Percentiles rank a stretch among this genome's conserved stretches.
phyloP scores from a whole-genome alignment of 2,113 vertebrate genomes.

The Turdus rufiventris region DNA sequence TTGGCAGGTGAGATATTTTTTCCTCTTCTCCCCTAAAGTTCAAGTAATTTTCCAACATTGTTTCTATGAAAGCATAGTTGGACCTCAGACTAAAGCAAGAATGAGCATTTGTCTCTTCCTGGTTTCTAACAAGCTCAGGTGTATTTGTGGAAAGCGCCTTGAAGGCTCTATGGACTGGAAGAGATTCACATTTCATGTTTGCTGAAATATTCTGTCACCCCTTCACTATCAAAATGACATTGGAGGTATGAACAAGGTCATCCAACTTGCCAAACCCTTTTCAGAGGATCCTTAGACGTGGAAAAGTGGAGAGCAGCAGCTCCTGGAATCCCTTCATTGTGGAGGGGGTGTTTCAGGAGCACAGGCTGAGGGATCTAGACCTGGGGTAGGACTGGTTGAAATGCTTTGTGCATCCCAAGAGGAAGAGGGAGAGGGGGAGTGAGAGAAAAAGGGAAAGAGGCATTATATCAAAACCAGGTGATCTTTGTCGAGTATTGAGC shows the following conservation, averaged over 20 bases:
- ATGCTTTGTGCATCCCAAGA: slow-evolving; percentile 27
- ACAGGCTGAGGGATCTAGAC: background rate
- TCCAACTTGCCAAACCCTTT: background rate
- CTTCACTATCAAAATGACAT: background rate
- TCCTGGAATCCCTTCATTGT: background rate
- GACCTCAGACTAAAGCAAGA: background rate
- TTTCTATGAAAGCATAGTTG: background rate
- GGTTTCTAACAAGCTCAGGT: background rate
- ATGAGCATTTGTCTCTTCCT: background rate
- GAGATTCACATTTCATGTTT: slow-evolving; percentile 26
- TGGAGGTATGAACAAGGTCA: background rate
- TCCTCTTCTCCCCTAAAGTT: background rate
- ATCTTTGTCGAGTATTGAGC: slow-evolving; percentile 25
- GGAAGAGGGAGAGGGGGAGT: background rate
- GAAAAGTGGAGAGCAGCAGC: background rate
- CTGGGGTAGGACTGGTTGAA: background rate
- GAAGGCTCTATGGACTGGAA: background rate
- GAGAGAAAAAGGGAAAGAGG: background rate
- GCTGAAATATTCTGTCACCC: slow-evolving; percentile 38
- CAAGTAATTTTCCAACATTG: background rate
- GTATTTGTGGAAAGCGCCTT: background rate
- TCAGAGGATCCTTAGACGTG: background rate
- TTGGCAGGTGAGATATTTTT: background rate
- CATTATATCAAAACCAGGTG: slow-evolving; percentile 40
- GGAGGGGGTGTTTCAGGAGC: background rate